phyloP scores from a whole-genome alignment of 1,140 invertebrate species.

The Platyscapa corneri region DNA sequence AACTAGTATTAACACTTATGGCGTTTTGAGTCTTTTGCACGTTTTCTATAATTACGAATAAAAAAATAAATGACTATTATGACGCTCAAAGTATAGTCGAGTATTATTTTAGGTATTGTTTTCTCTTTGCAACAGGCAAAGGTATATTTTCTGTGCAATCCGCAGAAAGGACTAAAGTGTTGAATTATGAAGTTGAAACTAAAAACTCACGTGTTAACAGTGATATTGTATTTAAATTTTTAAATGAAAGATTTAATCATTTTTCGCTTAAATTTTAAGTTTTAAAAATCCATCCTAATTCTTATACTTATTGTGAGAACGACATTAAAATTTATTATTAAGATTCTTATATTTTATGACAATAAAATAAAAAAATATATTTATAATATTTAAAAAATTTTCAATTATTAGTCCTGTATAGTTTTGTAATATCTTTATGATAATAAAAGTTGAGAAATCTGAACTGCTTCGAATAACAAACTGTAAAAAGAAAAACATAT shows the following conservation, averaged over 20 bases:
- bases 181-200: too few relatives aligned
- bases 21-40: neutral
- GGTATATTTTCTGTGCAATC: neutral
- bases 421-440: neutral
- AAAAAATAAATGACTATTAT: neutral
- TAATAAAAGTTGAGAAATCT: neutral
- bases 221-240: too few relatives aligned
- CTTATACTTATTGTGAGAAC: too few relatives aligned
- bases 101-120: neutral
- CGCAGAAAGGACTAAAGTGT: neutral
- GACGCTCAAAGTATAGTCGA: neutral
- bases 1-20: slow-evolving; percentile 12
- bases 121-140: neutral
- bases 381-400: too few relatives aligned
- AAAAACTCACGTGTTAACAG: too few relatives aligned
- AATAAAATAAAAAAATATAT: too few relatives aligned
- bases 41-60: slow-evolving; percentile 22
- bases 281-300: too few relatives aligned
- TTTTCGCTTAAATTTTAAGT: too few relatives aligned
- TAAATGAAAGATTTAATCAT: too few relatives aligned
- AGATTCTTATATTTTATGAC: too few relatives aligned
- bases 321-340: too few relatives aligned
- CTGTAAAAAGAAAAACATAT: neutral
- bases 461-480: neutral
- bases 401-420: neutral